These are phyloP conservation scores for Galeopterus variegatus DNA, from an alignment of 2,113 vertebrate genomes.

Conservation along the genomic window DNA sequence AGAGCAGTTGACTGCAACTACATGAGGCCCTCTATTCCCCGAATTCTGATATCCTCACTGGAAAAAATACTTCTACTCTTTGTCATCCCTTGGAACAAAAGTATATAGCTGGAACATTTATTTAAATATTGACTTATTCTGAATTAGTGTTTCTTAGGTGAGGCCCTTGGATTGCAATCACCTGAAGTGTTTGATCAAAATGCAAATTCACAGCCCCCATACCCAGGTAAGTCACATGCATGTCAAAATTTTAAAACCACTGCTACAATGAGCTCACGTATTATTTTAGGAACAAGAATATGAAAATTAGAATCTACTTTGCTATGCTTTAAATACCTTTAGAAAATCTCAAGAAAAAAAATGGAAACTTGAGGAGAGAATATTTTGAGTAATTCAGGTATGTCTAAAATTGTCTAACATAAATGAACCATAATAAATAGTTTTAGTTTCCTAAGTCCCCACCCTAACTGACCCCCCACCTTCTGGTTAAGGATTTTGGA, in stretches of 20 bases:
- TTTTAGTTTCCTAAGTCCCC: slow-evolving; percentile 57
- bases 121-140: background rate
- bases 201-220: background rate
- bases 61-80: background rate
- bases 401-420: background rate
- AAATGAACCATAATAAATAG: slow-evolving; percentile 9
- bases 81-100: background rate
- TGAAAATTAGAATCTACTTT: background rate
- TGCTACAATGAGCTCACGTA: background rate
- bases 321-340: background rate
- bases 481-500: background rate
- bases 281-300: slow-evolving; percentile 29
- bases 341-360: background rate
- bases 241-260: background rate
- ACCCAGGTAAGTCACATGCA: background rate
- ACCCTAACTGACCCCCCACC: background rate
- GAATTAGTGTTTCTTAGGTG: slow-evolving; percentile 7
- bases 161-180: background rate
- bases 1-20: background rate
- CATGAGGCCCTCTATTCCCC: background rate
- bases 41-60: background rate
- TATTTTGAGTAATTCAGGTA: slow-evolving; percentile 33
- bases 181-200: slow-evolving; percentile 51
- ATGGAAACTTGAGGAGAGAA: background rate
- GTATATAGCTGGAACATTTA: background rate